Evolutionary conservation across 2,888 invertebrate genomes (phyloP).

Genomic region (Osmoderma eremita): DNA sequence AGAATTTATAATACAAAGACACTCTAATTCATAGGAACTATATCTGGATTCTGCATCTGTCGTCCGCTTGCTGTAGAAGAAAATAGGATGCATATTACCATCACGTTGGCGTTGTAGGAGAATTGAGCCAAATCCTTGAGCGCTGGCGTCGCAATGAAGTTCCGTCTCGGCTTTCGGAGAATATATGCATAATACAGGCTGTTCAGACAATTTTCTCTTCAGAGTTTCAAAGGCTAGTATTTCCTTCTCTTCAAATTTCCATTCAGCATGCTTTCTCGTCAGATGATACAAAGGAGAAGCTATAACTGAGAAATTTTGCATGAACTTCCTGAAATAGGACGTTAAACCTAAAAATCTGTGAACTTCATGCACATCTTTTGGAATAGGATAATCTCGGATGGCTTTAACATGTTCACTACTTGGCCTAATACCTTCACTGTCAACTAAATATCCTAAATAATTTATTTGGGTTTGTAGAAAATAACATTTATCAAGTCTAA

Average conservation of each 20-base stretch:
- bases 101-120: constrained; percentile 53
- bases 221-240: constrained; percentile 46
- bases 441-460: constrained; percentile 48
- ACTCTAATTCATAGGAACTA: not conserved
- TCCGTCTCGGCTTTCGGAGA: constrained; percentile 54
- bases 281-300: constrained; percentile 54
- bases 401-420: constrained; percentile 46
- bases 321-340: constrained; percentile 53
- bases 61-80: constrained; percentile 20
- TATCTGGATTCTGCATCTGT: constrained; percentile 17
- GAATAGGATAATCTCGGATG: constrained; percentile 49
- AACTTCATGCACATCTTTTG: constrained; percentile 45
- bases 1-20: constrained; percentile 47
- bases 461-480: not conserved
- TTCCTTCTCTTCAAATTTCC: constrained; percentile 49
- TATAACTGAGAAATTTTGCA: constrained; percentile 45
- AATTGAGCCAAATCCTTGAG: constrained; percentile 54
- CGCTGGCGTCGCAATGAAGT: constrained; percentile 57
- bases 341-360: constrained; percentile 52
- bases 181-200: constrained; percentile 54
- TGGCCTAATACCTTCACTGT: constrained; percentile 45
- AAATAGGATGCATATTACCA: constrained; percentile 21
- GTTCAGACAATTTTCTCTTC: constrained; percentile 44
- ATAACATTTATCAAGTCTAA: no score
- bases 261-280: constrained; percentile 46